Percentiles rank a stretch among this genome's conserved stretches.
These are phyloP conservation scores for Brenthis hecate DNA, from an alignment of 2,888 invertebrate genomes.

Conservation along the genomic window DNA sequence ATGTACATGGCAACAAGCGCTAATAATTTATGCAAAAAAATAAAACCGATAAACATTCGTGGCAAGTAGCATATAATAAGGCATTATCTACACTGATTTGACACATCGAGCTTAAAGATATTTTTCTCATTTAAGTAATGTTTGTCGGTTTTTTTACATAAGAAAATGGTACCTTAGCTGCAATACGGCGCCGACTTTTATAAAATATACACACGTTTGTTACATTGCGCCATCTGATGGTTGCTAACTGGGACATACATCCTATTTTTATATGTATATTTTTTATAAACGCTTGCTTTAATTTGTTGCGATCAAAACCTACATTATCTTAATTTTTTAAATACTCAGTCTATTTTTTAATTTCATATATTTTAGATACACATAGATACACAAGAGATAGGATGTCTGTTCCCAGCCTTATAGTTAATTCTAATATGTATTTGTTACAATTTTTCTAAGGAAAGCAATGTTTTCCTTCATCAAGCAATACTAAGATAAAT, in stretches of 20 bases:
- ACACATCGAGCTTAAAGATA: conserved; percentile 17
- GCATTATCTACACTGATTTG: conserved; percentile 13
- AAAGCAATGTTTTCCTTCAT: conserved; percentile 73
- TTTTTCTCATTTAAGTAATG: conserved; percentile 14
- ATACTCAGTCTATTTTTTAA: no score
- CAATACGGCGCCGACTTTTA: conserved; percentile 27
- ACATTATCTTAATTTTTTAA: no score
- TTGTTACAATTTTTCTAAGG: conserved; percentile 70
- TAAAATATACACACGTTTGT: conserved; percentile 47
- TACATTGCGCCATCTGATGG: conserved; percentile 73
- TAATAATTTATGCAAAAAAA: not conserved
- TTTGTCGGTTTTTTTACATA: conserved; percentile 1
- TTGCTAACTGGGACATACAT: conserved; percentile 47
- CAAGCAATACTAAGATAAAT: conserved; percentile 80
- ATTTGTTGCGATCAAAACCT: no score
- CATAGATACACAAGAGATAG: no score
- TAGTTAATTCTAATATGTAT: conserved; percentile 56
- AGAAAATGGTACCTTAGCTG: conserved; percentile 5
- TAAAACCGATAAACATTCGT: conserved; percentile 12
- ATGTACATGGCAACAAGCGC: no score
- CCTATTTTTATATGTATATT: conserved; percentile 21
- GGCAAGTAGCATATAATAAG: not conserved
- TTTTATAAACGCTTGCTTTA: not conserved
- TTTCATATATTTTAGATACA: no score
- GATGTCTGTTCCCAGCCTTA: conserved; percentile 32